Base-by-base conservation (phyloP, 2,888 invertebrate species). In the Mylabris sibirica region DNA sequence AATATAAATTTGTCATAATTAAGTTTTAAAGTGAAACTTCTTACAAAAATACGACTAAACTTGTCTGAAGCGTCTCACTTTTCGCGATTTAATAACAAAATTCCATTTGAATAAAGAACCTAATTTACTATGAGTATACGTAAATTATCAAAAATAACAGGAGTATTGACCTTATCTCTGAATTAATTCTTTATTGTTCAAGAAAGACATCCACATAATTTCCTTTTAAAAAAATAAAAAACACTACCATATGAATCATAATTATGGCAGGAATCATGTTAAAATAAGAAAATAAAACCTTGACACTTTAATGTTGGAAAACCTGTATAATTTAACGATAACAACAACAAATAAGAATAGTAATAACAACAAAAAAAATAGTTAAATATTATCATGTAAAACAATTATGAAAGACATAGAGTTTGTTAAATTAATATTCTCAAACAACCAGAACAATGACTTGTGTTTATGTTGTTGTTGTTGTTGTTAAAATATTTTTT, bases 291-390 rank as follows among this genome's bases (percentile, higher is more conserved):
- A 49, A 49, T 49, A 20, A 9, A 9, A 20, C 49, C 49, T 49
- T 49, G 49, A 49, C 49, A 49, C 49, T 49, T 49, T 49, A 9
- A 20, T 49, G 20, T 20, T 49, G 9, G 49, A 49, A 49, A 49
- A 49, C 49, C 49, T 49, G 49, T 49, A 8, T 20, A 49, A 49
- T 20, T 49, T 17, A 20, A 49, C 8, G 20, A 49, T 20, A 49
- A 20, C 49, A 49, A 49, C 20, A 20, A 49, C 20, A 2, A 49
- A 38, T 5, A 17, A 17, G n/a, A 44, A 44, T 6, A 38, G 12
- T 35, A 35, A 35, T 35, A 35, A 12, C 8, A 35, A 35, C 11
- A 35, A 35, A 3, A 35, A 35, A 11, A 35, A 9, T 35, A 38
- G 9, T 20, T 8, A 20, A 49, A 20, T 20, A 11, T 11, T 8